Percentiles rank a stretch among this genome's conserved stretches.
Conservation (phyloP, 2,113 vertebrate genomes). For the Malurus melanocephalus region DNA sequence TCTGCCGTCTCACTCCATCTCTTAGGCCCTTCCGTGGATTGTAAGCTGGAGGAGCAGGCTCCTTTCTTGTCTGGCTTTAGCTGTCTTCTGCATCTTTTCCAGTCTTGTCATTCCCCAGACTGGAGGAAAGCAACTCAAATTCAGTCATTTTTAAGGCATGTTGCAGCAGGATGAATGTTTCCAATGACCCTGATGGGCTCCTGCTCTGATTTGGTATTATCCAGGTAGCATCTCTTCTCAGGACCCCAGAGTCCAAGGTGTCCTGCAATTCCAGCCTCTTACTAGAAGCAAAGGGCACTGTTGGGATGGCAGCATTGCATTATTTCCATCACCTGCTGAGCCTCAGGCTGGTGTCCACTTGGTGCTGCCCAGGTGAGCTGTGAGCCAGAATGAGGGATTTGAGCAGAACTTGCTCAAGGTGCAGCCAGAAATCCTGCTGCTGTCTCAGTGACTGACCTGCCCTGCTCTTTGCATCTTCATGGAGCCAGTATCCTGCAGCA, state of each 20-base stretch:
- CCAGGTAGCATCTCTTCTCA: not conserved
- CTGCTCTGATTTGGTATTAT: not conserved
- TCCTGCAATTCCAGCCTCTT: not conserved
- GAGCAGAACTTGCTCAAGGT: not conserved
- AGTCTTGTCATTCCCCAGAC: not conserved
- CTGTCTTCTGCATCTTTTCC: not conserved
- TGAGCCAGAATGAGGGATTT: not conserved
- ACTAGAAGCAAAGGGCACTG: not conserved
- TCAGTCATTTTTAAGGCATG: not conserved
- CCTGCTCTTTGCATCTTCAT: not conserved
- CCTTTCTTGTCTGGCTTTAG: not conserved
- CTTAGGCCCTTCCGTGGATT: not conserved
- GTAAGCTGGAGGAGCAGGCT: not conserved
- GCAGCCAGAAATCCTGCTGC: not conserved
- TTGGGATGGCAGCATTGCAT: not conserved
- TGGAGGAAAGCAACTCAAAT: not conserved
- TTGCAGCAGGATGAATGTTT: not conserved
- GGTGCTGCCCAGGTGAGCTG: not conserved
- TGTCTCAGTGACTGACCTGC: not conserved
- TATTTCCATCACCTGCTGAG: not conserved
- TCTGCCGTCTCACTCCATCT: not conserved
- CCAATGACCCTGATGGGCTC: not conserved
- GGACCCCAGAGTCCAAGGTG: rapidly evolving
- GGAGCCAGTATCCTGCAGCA: not conserved
- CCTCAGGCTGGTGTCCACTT: rapidly evolving